Evolutionary conservation across 2,888 invertebrate species (phyloP).

Genomic region (Seladonia tumulorum): DNA sequence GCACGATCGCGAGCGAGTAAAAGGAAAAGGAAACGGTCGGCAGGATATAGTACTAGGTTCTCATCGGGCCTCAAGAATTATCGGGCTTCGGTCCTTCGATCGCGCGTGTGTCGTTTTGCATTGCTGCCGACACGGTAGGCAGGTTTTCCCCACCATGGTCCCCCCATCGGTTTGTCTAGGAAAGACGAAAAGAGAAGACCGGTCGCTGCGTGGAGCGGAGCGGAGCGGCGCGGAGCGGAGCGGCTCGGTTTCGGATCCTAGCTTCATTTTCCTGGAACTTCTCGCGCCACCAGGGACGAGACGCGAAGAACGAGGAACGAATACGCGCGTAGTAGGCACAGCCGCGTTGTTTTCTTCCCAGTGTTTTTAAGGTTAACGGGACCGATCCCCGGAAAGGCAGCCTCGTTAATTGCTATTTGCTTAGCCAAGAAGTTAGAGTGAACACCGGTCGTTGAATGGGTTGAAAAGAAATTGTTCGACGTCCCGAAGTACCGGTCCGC

Average conservation of each 20-base stretch:
- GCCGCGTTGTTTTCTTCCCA: constrained; percentile 3
- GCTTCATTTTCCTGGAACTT: constrained; percentile 45
- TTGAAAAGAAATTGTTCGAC: constrained; percentile 14
- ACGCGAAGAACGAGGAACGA: constrained; percentile 9
- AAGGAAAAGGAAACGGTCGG: constrained; percentile 20
- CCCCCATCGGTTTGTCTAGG: constrained; percentile 26
- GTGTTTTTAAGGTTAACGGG: constrained; percentile 54
- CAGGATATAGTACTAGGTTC: constrained; percentile 29
- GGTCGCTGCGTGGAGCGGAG: neutral
- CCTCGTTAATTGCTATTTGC: constrained; percentile 54
- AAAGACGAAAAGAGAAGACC: constrained; percentile 39
- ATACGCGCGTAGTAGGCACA: neutral
- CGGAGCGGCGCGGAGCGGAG: neutral
- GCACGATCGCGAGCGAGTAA: neutral
- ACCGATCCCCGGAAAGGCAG: constrained; percentile 32
- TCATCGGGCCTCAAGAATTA: constrained; percentile 40
- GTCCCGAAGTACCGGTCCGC: neutral
- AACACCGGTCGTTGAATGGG: neutral
- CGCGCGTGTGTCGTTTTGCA: constrained; percentile 48
- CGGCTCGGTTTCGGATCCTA: constrained; percentile 37
- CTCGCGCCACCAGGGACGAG: neutral
- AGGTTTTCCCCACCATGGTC: constrained; percentile 37
- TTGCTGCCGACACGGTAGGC: constrained; percentile 36
- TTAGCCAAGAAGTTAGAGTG: constrained; percentile 36
- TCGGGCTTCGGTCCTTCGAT: constrained; percentile 42